These are phyloP conservation scores for Acrobasis repandana DNA, from an alignment of 2,888 invertebrate genomes.

Conservation along the genomic window DNA sequence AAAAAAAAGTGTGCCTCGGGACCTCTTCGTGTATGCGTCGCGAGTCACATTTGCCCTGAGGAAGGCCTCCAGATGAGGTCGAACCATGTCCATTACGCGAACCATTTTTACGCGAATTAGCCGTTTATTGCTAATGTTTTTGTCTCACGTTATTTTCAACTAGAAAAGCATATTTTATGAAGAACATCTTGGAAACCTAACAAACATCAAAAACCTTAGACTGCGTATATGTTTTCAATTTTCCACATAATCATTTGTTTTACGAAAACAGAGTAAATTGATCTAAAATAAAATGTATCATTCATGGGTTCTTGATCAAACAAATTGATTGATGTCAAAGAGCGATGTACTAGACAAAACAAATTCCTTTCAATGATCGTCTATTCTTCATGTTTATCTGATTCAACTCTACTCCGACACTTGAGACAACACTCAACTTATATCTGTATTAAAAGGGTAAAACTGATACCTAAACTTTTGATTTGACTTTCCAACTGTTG, in stretches of 20 bases:
- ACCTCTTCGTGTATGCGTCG: no score
- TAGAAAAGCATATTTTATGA: no score
- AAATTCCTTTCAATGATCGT: neutral
- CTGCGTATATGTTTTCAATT: neutral
- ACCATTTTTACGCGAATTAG: no score
- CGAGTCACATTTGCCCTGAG: no score
- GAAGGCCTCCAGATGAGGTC: no score
- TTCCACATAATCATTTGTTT: neutral
- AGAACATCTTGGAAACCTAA: neutral
- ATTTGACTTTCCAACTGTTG: no score
- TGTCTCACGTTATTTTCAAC: no score
- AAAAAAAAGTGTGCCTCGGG: no score
- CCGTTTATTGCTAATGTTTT: no score
- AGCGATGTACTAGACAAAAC: neutral
- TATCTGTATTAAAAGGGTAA: no score
- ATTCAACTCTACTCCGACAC: neutral
- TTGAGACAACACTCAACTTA: neutral
- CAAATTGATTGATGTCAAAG: neutral
- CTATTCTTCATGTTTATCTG: neutral
- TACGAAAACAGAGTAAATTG: neutral
- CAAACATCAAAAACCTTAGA: neutral
- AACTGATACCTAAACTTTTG: no score
- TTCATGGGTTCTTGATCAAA: neutral
- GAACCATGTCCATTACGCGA: no score
- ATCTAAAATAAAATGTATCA: neutral